phyloP scores from a whole-genome alignment of 2,113 vertebrate species.

The Gymnocephalus cernua region DNA sequence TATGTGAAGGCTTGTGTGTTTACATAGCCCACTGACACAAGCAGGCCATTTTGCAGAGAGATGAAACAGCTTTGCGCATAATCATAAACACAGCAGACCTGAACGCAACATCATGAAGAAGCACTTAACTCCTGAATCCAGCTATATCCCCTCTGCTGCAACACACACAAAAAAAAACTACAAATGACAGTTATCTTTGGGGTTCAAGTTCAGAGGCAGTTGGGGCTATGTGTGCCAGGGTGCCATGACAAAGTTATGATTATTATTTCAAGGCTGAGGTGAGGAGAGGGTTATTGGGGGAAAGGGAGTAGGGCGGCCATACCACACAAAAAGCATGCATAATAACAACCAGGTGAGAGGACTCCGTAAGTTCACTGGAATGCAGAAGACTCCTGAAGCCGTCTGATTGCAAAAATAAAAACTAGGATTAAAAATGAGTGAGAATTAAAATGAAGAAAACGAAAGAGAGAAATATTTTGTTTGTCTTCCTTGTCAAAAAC shows the following conservation, averaged over 20 bases:
- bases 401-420: constrained; percentile 54
- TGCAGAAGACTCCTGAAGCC: constrained; percentile 53
- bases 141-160: constrained; percentile 48
- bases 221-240: constrained; percentile 45
- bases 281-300: constrained; percentile 58
- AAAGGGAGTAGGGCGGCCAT: constrained; percentile 17
- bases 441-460: constrained; percentile 13
- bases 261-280: constrained; percentile 76
- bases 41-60: constrained; percentile 53
- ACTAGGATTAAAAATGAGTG: constrained; percentile 17
- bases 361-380: constrained; percentile 61
- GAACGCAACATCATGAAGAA: constrained; percentile 58
- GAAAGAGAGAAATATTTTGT: background rate
- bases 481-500: constrained; percentile 11
- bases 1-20: constrained; percentile 51
- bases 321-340: constrained; percentile 66
- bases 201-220: constrained; percentile 35
- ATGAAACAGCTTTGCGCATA: constrained; percentile 65
- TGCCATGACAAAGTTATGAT: constrained; percentile 63
- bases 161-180: constrained; percentile 20
- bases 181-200: constrained; percentile 64
- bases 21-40: constrained; percentile 64
- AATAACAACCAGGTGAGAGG: constrained; percentile 81
- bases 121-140: constrained; percentile 59
- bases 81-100: constrained; percentile 65